These are phyloP conservation scores for Drosophila novamexicana DNA, from an alignment of 1,140 invertebrate genomes.

Conservation along the genomic window DNA sequence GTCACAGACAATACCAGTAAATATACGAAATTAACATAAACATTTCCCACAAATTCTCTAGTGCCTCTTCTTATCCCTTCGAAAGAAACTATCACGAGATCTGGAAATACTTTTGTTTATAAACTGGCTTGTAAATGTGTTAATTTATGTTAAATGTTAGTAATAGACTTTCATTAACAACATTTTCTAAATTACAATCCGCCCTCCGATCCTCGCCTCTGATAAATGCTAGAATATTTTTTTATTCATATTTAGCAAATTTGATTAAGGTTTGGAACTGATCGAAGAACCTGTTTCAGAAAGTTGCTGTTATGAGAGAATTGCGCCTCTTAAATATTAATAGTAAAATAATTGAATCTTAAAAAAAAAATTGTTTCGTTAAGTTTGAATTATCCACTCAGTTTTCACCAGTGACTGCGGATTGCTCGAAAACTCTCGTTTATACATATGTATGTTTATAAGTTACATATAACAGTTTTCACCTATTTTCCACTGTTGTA, in stretches of 20 bases:
- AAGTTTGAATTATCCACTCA: too few species aligned
- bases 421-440: too few species aligned
- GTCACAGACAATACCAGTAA: too few species aligned
- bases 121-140: conserved; percentile 14
- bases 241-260: background rate
- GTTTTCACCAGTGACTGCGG: too few species aligned
- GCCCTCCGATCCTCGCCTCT: background rate
- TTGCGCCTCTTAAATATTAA: background rate
- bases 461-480: too few species aligned
- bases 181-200: conserved; percentile 6
- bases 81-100: conserved; percentile 4
- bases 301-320: too few species aligned
- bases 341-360: too few species aligned
- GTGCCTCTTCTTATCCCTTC: background rate
- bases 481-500: too few species aligned
- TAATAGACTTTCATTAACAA: background rate
- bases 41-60: background rate
- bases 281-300: background rate
- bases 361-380: too few species aligned
- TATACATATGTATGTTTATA: too few species aligned
- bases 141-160: conserved; percentile 1
- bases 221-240: background rate
- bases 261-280: background rate
- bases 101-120: background rate
- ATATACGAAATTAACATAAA: background rate